Evolutionary conservation across 2,888 invertebrate genomes (phyloP).

Genomic region (Philhelius pedissequus): DNA sequence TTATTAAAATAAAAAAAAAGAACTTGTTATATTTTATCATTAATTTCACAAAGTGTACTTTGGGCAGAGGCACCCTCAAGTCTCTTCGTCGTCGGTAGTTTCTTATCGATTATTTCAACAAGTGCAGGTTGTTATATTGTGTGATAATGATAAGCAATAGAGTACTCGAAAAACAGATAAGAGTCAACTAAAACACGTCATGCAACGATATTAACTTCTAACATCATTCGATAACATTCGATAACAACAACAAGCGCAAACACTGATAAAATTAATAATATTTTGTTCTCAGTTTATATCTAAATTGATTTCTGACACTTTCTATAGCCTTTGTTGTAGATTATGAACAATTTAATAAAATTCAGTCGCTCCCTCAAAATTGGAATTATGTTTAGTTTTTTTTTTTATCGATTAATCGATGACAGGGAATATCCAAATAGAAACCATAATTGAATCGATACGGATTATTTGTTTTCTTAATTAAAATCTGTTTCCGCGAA

Average conservation of each 20-base stretch:
- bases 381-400: constrained; percentile 14
- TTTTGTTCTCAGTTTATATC: neutral
- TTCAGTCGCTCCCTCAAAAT: neutral
- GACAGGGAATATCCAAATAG: neutral
- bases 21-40: constrained; percentile 1
- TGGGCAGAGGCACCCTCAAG: constrained; percentile 24
- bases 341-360: neutral
- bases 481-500: constrained; percentile 28
- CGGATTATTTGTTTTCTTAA: constrained; percentile 20
- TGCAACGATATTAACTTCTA: neutral
- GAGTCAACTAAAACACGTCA: neutral
- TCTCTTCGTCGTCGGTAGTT: constrained; percentile 4
- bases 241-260: neutral
- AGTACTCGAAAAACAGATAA: neutral
- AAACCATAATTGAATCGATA: constrained; percentile 15
- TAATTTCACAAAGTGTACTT: neutral
- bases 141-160: constrained; percentile 11
- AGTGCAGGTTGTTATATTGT: neutral
- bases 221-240: constrained; percentile 20
- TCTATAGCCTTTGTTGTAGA: neutral
- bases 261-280: neutral
- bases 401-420: constrained; percentile 7
- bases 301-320: neutral
- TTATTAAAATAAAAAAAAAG: neutral
- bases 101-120: constrained; percentile 6